Conservation (phyloP, 2,797 vertebrate species). For the Silurus lanzhouensis region DNA sequence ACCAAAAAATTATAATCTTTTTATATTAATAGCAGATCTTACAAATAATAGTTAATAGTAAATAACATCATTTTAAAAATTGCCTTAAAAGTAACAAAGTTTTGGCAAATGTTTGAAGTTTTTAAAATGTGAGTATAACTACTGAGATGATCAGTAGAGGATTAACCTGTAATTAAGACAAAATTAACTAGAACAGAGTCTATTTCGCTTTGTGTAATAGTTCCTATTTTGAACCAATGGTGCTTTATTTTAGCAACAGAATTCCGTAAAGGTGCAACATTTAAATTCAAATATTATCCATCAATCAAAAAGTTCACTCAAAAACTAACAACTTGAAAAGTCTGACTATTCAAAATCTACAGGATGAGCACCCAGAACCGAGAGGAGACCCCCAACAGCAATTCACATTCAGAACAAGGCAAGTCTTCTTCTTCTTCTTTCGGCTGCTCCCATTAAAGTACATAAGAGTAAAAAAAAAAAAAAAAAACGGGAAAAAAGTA, state of each 20-base stretch:
- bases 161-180: not conserved
- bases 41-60: no score
- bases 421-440: not conserved
- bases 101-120: not conserved
- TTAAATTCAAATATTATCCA: not conserved
- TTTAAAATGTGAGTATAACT: not conserved
- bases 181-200: not conserved
- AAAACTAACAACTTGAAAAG: not conserved
- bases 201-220: not conserved
- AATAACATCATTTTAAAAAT: no score
- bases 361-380: not conserved
- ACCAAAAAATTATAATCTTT: no score
- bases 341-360: not conserved
- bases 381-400: not conserved
- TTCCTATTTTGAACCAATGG: not conserved
- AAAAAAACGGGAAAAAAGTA: not conserved
- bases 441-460: no score
- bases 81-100: not conserved
- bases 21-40: no score
- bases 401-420: not conserved
- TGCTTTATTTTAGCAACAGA: not conserved
- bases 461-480: no score
- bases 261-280: not conserved
- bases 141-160: not conserved
- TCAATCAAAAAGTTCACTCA: not conserved